Evolutionary conservation across 2,113 vertebrate species (phyloP).

Genomic region (Percopsis transmontana): DNA sequence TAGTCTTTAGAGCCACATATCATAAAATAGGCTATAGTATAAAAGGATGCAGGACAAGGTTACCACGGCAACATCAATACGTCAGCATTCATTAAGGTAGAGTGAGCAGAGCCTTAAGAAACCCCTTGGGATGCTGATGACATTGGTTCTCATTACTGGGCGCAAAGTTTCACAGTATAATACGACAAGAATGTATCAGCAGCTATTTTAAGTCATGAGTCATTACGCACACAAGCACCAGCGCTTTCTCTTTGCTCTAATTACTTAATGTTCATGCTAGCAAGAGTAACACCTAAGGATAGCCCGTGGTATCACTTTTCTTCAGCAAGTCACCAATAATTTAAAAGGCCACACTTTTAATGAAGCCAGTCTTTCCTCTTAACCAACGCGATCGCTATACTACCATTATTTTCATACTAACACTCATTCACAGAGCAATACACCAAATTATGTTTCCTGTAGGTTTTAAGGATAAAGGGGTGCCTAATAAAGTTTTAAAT

Average conservation of each 20-base stretch:
- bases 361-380: no score
- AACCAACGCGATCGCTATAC: no score
- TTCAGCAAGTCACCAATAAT: neutral
- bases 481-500: no score
- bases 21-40: neutral
- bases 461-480: no score
- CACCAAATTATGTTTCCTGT: no score
- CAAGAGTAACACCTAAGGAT: neutral
- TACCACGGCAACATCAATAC: constrained; percentile 18
- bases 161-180: neutral
- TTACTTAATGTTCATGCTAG: constrained; percentile 21
- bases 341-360: neutral
- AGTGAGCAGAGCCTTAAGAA: neutral
- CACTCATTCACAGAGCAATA: no score
- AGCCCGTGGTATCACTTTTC: neutral
- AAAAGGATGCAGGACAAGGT: neutral
- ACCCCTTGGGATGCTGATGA: constrained; percentile 1
- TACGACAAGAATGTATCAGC: neutral
- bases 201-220: constrained; percentile 21
- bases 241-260: constrained; percentile 23
- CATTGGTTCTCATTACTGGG: neutral
- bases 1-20: constrained; percentile 13
- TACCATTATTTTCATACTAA: no score
- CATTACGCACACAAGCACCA: neutral
- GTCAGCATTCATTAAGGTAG: neutral